Base-by-base conservation (phyloP, 1,140 invertebrate species). In the Colletes latitarsis region DNA sequence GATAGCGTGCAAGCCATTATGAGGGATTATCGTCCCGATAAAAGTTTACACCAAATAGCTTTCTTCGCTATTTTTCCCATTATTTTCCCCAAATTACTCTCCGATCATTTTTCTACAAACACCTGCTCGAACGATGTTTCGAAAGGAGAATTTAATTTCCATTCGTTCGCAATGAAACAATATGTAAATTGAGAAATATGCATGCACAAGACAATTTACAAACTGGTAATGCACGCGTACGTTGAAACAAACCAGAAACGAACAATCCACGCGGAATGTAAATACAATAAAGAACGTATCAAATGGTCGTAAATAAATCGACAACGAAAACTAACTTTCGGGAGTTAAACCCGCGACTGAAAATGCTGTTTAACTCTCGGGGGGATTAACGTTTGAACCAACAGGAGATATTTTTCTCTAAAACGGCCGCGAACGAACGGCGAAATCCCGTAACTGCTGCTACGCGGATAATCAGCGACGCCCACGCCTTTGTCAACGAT, bases 401-500 rank as follows among this genome's bases (percentile, higher is more conserved):
- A 62, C 10, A 39, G 21, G 8, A 19, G 19, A 19, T 46, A 46
- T 67, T 67, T 67, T 43, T 21, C 14, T 6, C 19, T 9, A 4
- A 43, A 5, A 49, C n/a, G 14, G 64, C 43, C 1, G 1, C 8
- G 14, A 10, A 10, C 39, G 6, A 46, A 15, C n/a, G 17, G 2
- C 12, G 21, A 74, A 57, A 76, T 76, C 52, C 49, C 6, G 19
- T 43, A 43, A 58, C 49, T 57, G 53, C 57, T 57, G 52, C 17
- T n/a, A 30, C 52, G 9, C 15, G 6, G 8, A 69, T 15, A 69
- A 69, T 30, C 67, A 49, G 15, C 39, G 12, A 55, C 49, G 43
- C 39, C 62, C 63, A 57, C 49, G 63, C 19, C 4, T 49, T 3
- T 10, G 14, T 17, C 43, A 62, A 63, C 57, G 9, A 55, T 21